Base-by-base conservation (phyloP, 2,797 vertebrate genomes). In the Alauda arvensis region DNA sequence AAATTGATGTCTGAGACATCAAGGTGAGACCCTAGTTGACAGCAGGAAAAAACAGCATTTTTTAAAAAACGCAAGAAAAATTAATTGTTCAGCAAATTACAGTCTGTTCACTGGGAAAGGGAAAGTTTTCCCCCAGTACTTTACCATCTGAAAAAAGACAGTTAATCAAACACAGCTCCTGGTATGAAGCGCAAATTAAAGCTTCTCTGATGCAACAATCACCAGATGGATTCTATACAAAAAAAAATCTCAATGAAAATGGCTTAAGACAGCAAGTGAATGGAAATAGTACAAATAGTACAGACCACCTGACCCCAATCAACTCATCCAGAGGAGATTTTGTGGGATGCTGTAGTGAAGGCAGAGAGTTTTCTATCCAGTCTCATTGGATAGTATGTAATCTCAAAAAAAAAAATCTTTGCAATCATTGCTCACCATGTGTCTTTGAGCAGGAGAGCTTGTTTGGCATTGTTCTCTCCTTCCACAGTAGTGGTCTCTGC, bases 41-140 rank as follows among this genome's bases (percentile, higher is more conserved):
- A 11, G 34, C 17, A 70, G 12, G 31, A 78, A 66, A n/a, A 68
- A 19, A 9, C 0, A 25, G 2, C 2, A 6, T 34, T 85, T 63
- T 70, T 31, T 1, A 71, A 71, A 76, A 85, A 39, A 60, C 0
- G 6, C 11, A 45, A 60, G 56, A 53, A 77, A 72, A 88, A 46
- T 12, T 2, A 71, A 57, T 33, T 18, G 9, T 31, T 84, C 61
- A 26, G 34, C 0, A 31, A 77, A 77, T 53, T 15, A 25, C 14
- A 40, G 34, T 6, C 18, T 40, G 34, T 87, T 88, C 18, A 18
- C 15, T 26, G 12, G 14, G n/a, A 76, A 72, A 84, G 20, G 34
- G 14, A 48, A 67, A 3, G 5, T 34, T 67, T 49, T 8, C 8
- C 29, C 39, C 3, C 12, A 53, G 0, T 25, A 56, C 5, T 56